Evolutionary conservation across 2,888 invertebrate species (phyloP), one percentile per base, ranked within the genome.

Genomic region (Aquatica leii): DNA sequence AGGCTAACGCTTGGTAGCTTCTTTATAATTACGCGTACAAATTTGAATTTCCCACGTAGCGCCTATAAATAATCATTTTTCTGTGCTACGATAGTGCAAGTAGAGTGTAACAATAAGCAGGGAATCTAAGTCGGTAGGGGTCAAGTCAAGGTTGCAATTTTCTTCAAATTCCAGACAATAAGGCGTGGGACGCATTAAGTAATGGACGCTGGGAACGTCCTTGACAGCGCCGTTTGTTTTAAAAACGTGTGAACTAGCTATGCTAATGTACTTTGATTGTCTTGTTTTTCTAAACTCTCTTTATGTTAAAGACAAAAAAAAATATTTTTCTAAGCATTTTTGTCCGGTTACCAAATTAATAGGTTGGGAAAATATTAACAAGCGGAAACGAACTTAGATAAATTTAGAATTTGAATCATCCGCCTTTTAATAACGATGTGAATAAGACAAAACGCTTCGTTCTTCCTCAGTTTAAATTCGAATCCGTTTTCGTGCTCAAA

Each of bases 191-290:
- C 71, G 70, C 67, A 59, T 57, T 71, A 71, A 72, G 71, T 70
- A 74, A 74, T 70, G 69, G 71, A 74, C 72, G 73, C 72, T 75
- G 76, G 73, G 75, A 76, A 75, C 69, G 76, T 64, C 76, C 76
- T 76, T 76, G 76, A 73, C 73, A 74, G 71, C 74, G 74, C 73
- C 67, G 61, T 65, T 67, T 65, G 66, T 68, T 62, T 66, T 63
- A 58, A 43, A 66, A 73, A 75, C 75, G 76, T 76, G 76, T 74
- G 76, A 76, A 76, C 73, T 68, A 50, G 64, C 70, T 73, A 75
- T 75, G 73, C 57, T 65, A 57, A 65, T 64, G 56, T 52, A 60
- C 58, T 57, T 54, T 62, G 57, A 61, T 65, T 65, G 59, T 62
- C 59, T 60, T 60, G 60, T 61, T 58, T 61, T 59, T 58, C 34